Base-by-base conservation (phyloP, 2,888 invertebrate species). In the Calameuta idolon region DNA sequence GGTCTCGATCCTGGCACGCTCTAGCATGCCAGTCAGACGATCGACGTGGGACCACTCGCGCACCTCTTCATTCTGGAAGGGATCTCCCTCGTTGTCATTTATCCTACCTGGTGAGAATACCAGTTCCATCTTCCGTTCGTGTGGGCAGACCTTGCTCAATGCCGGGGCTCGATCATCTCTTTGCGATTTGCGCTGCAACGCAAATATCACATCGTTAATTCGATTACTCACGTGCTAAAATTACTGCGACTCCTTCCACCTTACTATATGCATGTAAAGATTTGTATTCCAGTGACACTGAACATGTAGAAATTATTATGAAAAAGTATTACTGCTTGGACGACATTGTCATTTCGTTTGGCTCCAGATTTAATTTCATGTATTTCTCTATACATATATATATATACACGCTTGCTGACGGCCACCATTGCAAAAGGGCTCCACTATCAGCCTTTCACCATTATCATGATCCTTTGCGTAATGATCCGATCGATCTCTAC, bases 31-130 rank as follows among this genome's bases (percentile, higher is more conserved):
- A 68, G 93, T 93, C 83, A 93, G 89, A 83, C 92, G 91, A 88
- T 93, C 93, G 81, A 93, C 89, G 81, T 92, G 90, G 78, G 93
- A 93, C 93, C 93, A 93, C 86, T 93, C 93, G 85, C 92, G 92
- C 82, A 93, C 93, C 87, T 93, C 93, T 86, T 92, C 93, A 82
- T 93, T 93, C 85, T 92, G 92, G 85, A 92, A 93, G 31, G 93
- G 93, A 80, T 88, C 89, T 81, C 89, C 91, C 30, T 79, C 80
- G 33, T 83, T 83, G 73, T 86, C 86, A 31, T 85, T 85, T 74
- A 83, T 80, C 77, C 83, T 84, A 75, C 85, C 87, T 37, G 88
- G 84, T 31, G 89, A 87, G 77, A 88, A 75, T 76, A 89, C 88
- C 69, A 89, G 77, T 82, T 89, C 89, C 89, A 89, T 89, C 73